phyloP scores from a whole-genome alignment of 1,140 invertebrate genomes.

The Bombus consobrinus region DNA sequence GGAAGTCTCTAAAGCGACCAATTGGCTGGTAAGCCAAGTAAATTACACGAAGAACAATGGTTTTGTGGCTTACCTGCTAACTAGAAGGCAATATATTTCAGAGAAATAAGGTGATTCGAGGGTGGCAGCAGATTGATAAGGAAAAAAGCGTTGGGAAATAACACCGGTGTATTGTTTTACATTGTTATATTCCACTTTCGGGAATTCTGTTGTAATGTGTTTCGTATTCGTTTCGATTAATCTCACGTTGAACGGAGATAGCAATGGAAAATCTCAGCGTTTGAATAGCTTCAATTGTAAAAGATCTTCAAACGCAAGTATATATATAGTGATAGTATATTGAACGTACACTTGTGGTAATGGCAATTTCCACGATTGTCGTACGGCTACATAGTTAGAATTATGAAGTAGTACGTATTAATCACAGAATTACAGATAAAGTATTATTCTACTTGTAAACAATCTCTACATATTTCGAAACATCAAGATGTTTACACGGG shows the following conservation, averaged over 20 bases:
- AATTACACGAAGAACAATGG: background rate
- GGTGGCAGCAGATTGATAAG: background rate
- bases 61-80: background rate
- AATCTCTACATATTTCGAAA: background rate
- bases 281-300: background rate
- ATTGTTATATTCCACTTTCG: background rate
- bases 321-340: background rate
- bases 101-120: too few species aligned
- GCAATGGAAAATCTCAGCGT: background rate
- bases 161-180: background rate
- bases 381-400: too few species aligned
- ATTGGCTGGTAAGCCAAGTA: background rate
- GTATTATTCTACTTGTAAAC: background rate
- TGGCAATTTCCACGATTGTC: too few species aligned
- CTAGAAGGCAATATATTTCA: background rate
- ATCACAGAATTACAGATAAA: too few species aligned
- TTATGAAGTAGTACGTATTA: too few species aligned
- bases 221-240: background rate
- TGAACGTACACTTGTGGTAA: too few species aligned
- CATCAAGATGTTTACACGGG: too few species aligned
- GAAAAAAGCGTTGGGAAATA: background rate
- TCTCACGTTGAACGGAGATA: background rate
- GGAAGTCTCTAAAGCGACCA: background rate
- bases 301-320: background rate
- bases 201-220: background rate